Evolutionary conservation across 2,113 vertebrate species (phyloP), one percentile per base, ranked within the genome.

Genomic region (Chiloscyllium plagiosum): DNA sequence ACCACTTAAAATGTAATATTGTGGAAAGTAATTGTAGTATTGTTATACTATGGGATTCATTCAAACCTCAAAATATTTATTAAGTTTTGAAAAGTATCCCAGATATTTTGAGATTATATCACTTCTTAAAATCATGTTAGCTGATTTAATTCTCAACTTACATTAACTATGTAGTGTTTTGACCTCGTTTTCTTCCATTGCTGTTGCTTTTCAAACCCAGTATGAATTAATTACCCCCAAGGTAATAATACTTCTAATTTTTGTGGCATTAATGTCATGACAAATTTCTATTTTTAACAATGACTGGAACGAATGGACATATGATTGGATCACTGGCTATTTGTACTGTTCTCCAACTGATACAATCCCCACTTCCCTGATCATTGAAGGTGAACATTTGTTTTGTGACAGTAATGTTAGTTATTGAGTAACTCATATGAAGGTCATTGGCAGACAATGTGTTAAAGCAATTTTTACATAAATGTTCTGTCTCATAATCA

Each of bases 191-290:
- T n/a, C 17, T 66, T 66, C 61, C 29, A 37, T 92, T 92, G 66
- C 89, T 92, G 61, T 33, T n/a, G 37, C 89, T 66, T 56, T 92
- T 37, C 15, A 92, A 92, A 92, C 29, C 85, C 56, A 92, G 52
- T 65, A 12, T 37, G 56, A 92, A 37, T 66, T 66, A 92, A 92
- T 92, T 92, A 92, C 33, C 65, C 61, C 65, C 61, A 66, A 92
- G 89, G 37, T 92, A 92, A 92, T 92, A 66, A 20, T n/a, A 37
- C 65, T 95, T 95, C 68, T 26, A 95, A 50, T 95, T 29, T 72
- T 24, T 47, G 68, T 95, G 93, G 42, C 93, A 10, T 24, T 95
- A 50, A 33, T 50, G 68, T 95, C 24, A 50, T 95, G 93, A 95
- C 42, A 95, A 95, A 8, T 70, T 42, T 95, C 68, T 70, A 95